A percentile compares a stretch with the other conserved stretches of the same genome.
Conservation (phyloP, 2,797 vertebrate genomes). For the Platalea minor region DNA sequence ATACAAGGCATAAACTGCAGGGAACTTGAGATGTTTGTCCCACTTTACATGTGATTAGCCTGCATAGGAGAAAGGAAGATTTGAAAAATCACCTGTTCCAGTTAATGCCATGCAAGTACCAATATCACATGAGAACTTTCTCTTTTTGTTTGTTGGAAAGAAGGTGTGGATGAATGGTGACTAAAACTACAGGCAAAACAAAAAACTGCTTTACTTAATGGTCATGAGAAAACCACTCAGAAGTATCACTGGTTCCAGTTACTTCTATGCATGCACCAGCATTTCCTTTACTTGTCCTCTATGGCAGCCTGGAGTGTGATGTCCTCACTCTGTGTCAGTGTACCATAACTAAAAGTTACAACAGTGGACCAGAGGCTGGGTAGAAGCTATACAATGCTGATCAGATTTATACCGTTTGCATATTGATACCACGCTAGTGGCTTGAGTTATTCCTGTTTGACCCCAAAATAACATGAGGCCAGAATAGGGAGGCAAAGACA, state of each 20-base stretch:
- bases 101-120: neutral
- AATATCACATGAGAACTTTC: neutral
- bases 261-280: neutral
- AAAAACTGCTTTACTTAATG: neutral
- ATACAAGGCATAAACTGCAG: neutral
- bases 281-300: neutral
- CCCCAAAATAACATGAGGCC: neutral
- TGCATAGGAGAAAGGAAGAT: neutral
- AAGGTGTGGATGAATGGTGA: neutral
- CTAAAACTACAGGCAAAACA: neutral
- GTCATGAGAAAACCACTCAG: neutral
- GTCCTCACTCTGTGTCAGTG: neutral
- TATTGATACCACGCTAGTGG: neutral
- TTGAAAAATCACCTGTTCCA: neutral
- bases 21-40: neutral
- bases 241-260: neutral
- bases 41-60: neutral
- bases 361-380: neutral
- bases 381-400: neutral
- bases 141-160: neutral
- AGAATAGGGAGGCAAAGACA: neutral
- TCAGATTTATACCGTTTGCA: neutral
- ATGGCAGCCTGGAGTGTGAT: rapidly evolving
- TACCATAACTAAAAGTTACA: neutral
- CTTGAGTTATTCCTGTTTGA: neutral